phyloP scores from a whole-genome alignment of 2,888 invertebrate species.

The Drosophila conformis region DNA sequence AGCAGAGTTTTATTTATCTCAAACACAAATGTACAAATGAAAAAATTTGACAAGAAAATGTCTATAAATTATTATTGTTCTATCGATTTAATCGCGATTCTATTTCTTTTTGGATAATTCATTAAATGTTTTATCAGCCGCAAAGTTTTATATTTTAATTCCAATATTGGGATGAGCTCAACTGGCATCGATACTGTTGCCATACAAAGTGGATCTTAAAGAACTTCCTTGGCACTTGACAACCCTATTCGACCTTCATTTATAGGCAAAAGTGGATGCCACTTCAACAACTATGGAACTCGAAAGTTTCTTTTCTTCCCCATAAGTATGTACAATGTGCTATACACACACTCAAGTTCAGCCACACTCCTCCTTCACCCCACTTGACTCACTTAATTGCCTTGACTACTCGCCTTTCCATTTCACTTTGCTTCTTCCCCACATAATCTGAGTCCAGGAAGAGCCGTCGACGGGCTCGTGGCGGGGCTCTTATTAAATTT shows the following conservation, averaged over 20 bases:
- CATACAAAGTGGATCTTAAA: not conserved
- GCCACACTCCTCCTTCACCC: not conserved
- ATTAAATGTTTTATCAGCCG: not conserved
- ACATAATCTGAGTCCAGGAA: constrained; percentile 27
- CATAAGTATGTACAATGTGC: not conserved
- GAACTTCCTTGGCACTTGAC: constrained; percentile 1
- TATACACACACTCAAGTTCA: constrained; percentile 25
- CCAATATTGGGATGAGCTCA: not conserved
- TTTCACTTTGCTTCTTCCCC: constrained; percentile 20
- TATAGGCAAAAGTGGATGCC: constrained; percentile 23
- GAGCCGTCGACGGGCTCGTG: constrained; percentile 4
- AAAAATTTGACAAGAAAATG: not conserved
- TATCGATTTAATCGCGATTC: not conserved
- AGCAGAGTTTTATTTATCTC: not conserved
- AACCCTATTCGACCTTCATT: constrained; percentile 32
- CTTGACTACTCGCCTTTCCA: constrained; percentile 52
- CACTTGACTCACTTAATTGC: constrained; percentile 60
- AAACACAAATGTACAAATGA: not conserved
- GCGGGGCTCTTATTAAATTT: constrained; percentile 70
- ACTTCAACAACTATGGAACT: constrained; percentile 40
- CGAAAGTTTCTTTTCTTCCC: constrained; percentile 41
- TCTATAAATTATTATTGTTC: not conserved
- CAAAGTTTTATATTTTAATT: not conserved
- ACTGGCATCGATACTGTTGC: constrained; percentile 1
- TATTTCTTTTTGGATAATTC: not conserved